phyloP scores from a whole-genome alignment of 2,888 invertebrate genomes.

The Cosmorhoe ocellata region DNA sequence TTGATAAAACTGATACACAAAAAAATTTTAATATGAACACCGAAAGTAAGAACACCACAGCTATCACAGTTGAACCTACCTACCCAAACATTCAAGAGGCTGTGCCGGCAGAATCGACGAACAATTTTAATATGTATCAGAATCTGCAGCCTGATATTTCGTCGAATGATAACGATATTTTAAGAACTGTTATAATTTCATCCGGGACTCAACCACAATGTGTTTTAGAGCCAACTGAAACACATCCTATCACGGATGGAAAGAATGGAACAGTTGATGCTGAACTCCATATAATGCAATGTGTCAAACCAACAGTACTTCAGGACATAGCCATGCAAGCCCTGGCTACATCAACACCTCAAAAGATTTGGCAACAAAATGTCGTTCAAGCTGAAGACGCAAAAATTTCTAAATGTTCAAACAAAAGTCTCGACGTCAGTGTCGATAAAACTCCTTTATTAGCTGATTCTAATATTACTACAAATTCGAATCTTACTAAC shows the following conservation, averaged over 20 bases:
- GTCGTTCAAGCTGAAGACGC: slow-evolving; percentile 14
- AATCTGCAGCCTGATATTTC: slow-evolving; percentile 28
- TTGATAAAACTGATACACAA: slow-evolving; percentile 2
- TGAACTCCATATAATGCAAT: slow-evolving; percentile 22
- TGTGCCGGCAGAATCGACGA: slow-evolving; percentile 6
- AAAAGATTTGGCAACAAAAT: slow-evolving; percentile 40
- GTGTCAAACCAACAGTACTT: slow-evolving; percentile 26
- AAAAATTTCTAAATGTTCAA: slow-evolving; percentile 31
- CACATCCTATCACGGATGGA: background rate
- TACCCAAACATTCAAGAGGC: slow-evolving; percentile 4
- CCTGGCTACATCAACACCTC: slow-evolving; percentile 68
- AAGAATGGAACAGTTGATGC: slow-evolving; percentile 1
- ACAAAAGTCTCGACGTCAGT: slow-evolving; percentile 30
- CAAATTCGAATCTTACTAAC: slow-evolving; percentile 33
- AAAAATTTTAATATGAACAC: slow-evolving; percentile 1
- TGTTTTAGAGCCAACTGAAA: slow-evolving; percentile 15
- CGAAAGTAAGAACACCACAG: background rate
- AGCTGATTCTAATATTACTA: slow-evolving; percentile 36
- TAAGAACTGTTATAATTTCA: slow-evolving; percentile 63
- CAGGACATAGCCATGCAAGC: slow-evolving; percentile 43
- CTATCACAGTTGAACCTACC: background rate
- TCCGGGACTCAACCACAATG: slow-evolving; percentile 50
- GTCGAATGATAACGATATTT: slow-evolving; percentile 40
- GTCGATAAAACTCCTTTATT: slow-evolving; percentile 22
- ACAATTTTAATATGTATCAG: slow-evolving; percentile 32